Evolutionary conservation across 2,113 vertebrate species (phyloP).

Genomic region (Melanostigma gelatinosum): DNA sequence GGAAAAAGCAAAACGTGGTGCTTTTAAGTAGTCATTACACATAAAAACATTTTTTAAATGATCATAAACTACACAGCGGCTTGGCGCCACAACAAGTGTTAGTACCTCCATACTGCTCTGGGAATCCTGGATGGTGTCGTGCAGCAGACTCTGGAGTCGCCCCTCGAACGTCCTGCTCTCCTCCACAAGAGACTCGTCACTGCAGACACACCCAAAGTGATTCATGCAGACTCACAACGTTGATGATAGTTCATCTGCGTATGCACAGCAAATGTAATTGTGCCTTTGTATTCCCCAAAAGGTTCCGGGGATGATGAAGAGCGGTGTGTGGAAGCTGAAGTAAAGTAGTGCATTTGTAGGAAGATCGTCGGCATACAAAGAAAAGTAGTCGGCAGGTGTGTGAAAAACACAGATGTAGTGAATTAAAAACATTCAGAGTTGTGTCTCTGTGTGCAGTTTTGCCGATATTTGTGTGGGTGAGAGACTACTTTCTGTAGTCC

Average conservation of each 20-base stretch:
- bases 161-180: constrained; percentile 82
- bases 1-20: constrained; percentile 11
- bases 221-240: neutral
- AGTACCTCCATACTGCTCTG: constrained; percentile 76
- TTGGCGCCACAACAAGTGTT: neutral
- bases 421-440: neutral
- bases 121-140: constrained; percentile 81
- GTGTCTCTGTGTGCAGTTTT: neutral
- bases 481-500: neutral
- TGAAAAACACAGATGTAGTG: neutral
- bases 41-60: neutral
- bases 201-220: constrained; percentile 53
- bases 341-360: neutral
- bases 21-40: neutral
- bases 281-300: neutral
- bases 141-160: constrained; percentile 82
- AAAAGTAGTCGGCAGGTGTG: neutral
- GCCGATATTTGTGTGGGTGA: too few relatives aligned
- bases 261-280: neutral
- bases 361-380: neutral
- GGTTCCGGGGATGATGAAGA: neutral
- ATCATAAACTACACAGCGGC: neutral
- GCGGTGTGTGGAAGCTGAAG: neutral
- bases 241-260: neutral
- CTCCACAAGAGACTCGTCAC: constrained; percentile 82